These are phyloP conservation scores for Meganola albula DNA, from an alignment of 2,888 invertebrate species.

Conservation along the genomic window DNA sequence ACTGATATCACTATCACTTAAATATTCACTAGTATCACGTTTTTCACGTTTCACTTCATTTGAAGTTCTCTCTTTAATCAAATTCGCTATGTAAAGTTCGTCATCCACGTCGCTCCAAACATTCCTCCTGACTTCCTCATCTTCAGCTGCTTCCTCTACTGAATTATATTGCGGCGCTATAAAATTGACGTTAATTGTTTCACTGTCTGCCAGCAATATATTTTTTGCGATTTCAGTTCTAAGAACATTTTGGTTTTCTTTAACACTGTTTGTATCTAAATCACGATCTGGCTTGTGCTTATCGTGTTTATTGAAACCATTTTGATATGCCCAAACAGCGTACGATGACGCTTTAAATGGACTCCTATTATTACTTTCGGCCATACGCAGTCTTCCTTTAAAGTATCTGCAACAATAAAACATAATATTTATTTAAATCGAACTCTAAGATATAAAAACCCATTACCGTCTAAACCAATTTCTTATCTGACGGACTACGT, in stretches of 20 bases:
- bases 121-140: conserved; percentile 62
- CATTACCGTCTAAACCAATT: conserved; percentile 36
- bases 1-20: conserved; percentile 70
- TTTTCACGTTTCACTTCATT: conserved; percentile 62
- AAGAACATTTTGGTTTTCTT: conserved; percentile 33
- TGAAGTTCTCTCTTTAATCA: conserved; percentile 65
- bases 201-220: conserved; percentile 17
- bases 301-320: conserved; percentile 43
- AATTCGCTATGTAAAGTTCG: conserved; percentile 71
- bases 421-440: conserved; percentile 25
- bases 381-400: conserved; percentile 68
- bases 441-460: conserved; percentile 23
- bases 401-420: conserved; percentile 63
- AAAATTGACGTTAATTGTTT: conserved; percentile 34
- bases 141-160: conserved; percentile 33
- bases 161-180: conserved; percentile 47
- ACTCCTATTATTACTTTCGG: conserved; percentile 60
- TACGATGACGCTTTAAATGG: conserved; percentile 65
- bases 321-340: conserved; percentile 61
- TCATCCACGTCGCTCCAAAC: conserved; percentile 73
- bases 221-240: conserved; percentile 27
- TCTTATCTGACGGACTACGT: conserved; percentile 41
- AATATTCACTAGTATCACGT: conserved; percentile 60
- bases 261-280: conserved; percentile 25
- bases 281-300: conserved; percentile 23